These are phyloP conservation scores for Lates calcarifer DNA, from an alignment of 2,113 vertebrate genomes.

Conservation along the genomic window DNA sequence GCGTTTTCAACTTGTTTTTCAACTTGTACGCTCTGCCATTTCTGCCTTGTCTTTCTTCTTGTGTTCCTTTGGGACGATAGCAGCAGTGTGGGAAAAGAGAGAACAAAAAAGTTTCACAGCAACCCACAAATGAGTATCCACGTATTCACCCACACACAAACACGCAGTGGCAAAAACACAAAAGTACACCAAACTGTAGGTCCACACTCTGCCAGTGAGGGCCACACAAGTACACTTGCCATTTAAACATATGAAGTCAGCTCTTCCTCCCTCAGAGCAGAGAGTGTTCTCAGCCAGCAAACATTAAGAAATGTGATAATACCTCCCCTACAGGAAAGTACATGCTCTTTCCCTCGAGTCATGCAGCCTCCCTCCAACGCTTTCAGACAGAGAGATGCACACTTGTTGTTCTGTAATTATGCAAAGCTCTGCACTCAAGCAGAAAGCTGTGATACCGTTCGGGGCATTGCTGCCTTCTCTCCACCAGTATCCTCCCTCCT, in stretches of 20 bases:
- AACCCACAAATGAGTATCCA: too few species aligned
- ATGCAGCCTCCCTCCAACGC: neutral
- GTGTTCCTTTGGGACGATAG: neutral
- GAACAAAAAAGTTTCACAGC: neutral
- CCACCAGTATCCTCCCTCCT: conserved; percentile 34
- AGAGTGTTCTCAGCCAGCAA: neutral
- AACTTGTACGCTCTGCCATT: neutral
- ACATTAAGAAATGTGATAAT: conserved; percentile 11
- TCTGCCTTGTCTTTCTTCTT: neutral
- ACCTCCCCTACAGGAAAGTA: conserved; percentile 19
- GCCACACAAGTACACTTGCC: neutral
- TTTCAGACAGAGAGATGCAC: conserved; percentile 31
- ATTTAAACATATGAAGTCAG: conserved; percentile 24
- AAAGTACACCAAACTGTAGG: neutral
- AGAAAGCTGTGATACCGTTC: conserved; percentile 53
- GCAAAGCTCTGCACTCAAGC: conserved; percentile 56
- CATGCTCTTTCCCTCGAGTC: neutral
- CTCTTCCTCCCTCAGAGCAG: neutral
- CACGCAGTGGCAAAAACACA: neutral
- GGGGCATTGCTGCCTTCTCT: conserved; percentile 21
- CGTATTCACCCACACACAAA: neutral
- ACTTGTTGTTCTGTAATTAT: conserved; percentile 62
- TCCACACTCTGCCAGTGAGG: neutral
- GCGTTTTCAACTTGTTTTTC: neutral
- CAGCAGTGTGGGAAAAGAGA: neutral